These are phyloP conservation scores for Prinia subflava DNA, from an alignment of 2,113 vertebrate species.

Conservation along the genomic window DNA sequence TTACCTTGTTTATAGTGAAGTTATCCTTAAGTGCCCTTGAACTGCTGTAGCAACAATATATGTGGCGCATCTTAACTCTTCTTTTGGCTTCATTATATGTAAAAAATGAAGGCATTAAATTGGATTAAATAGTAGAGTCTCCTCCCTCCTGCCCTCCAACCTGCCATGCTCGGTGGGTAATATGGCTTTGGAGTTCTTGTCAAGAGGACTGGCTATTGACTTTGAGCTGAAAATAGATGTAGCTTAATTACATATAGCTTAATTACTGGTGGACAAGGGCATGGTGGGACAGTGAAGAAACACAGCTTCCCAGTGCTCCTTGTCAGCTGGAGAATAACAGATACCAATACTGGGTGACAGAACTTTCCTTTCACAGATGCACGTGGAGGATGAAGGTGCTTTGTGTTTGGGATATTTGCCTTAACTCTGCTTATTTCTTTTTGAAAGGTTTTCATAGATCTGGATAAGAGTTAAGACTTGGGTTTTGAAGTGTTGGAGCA, in stretches of 20 bases:
- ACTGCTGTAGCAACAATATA: background rate
- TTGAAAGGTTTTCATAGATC: background rate
- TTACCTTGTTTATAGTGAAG: background rate
- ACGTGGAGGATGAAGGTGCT: background rate
- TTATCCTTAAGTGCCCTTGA: background rate
- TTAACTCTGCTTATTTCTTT: background rate
- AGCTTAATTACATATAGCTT: background rate
- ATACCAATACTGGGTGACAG: background rate
- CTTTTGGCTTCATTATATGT: background rate
- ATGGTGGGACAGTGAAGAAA: background rate
- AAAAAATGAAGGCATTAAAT: rapidly evolving
- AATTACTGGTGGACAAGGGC: background rate
- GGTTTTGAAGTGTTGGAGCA: background rate
- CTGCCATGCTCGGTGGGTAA: background rate
- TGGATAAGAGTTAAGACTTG: background rate
- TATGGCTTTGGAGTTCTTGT: background rate
- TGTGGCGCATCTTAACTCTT: background rate
- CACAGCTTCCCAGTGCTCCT: background rate
- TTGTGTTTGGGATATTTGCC: background rate
- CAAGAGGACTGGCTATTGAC: background rate
- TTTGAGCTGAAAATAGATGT: background rate
- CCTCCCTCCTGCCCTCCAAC: background rate
- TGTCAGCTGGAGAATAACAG: background rate
- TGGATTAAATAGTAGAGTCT: background rate
- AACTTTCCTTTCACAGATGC: background rate